Evolutionary conservation across 2,797 vertebrate species (phyloP), one percentile per base, ranked within the genome.

Genomic region (Notoglanidium macrostoma): DNA sequence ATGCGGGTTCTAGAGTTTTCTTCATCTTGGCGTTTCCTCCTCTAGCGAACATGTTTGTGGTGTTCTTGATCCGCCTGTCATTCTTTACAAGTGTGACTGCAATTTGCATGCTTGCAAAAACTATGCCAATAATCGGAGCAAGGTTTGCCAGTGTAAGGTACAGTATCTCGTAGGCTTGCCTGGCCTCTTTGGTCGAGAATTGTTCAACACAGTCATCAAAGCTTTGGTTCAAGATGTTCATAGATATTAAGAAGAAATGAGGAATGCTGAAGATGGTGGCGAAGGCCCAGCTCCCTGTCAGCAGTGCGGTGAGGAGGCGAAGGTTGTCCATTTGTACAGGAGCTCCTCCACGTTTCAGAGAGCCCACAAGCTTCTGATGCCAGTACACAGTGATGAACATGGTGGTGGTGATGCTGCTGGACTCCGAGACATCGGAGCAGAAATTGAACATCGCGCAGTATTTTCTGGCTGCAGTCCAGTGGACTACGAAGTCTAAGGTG

Each of bases 401-500:
- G n/a, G 96, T 96, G 1, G 95, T 93, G 89, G 93, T 94, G 91
- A 97, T 94, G 92, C 96, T 96, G 95, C 95, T 96, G 88, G 95
- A 95, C 86, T 95, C 95, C 0, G 96, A 96, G 79, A 96, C 90
- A 73, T 95, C 92, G 0, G 94, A 89, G 0, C 90, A 93, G 21
- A 96, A 96, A 23, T 78, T 91, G 46, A 94, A 95, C 11, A 94
- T 88, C 86, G 4, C 95, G 96, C 94, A n/a, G 8, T 68, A 1
- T 91, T 93, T 0, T 26, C 32, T 5, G 5, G 2, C 21, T 59
- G 32, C 54, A 6, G 14, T 51, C 49, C 73, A 76, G 12, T 29
- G 46, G 5, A 51, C 2, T 46, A 88, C 88, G 0, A 96, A 93
- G n/a, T 96, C 92, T 0, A 96, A 68, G 49, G 94, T 94, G 89